These are phyloP conservation scores for Microctenopoma lineatum DNA, from an alignment of 2,797 vertebrate genomes.

Conservation along the genomic window DNA sequence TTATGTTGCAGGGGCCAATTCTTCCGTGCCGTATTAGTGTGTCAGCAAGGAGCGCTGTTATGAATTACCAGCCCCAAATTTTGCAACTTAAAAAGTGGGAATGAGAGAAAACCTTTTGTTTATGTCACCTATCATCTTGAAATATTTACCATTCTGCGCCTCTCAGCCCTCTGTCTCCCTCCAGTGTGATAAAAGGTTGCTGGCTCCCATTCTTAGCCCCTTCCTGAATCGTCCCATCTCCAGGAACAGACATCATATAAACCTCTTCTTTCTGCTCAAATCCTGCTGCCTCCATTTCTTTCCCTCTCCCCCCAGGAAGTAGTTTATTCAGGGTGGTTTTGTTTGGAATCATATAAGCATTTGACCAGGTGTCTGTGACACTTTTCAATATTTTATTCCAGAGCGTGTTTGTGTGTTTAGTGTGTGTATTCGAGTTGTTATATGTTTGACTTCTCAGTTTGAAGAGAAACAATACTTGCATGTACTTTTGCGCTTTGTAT, in stretches of 20 bases:
- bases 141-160: constrained; percentile 82
- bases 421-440: constrained; percentile 71
- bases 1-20: constrained; percentile 63
- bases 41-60: constrained; percentile 73
- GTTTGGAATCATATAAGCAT: constrained; percentile 73
- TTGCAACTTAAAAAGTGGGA: constrained; percentile 83
- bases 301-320: constrained; percentile 62
- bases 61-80: constrained; percentile 81
- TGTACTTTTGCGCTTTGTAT: constrained; percentile 70
- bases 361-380: constrained; percentile 82
- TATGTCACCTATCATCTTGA: constrained; percentile 86
- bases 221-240: constrained; percentile 69
- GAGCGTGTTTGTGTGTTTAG: constrained; percentile 75
- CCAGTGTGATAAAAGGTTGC: constrained; percentile 84
- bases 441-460: constrained; percentile 69
- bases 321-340: constrained; percentile 72
- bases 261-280: constrained; percentile 63
- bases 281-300: constrained; percentile 53
- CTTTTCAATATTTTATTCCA: constrained; percentile 78
- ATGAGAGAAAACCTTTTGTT: constrained; percentile 85
- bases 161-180: constrained; percentile 79
- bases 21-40: constrained; percentile 70
- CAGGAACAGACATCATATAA: constrained; percentile 65
- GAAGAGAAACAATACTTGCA: constrained; percentile 61
- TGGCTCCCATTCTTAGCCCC: constrained; percentile 78